Base-by-base conservation (phyloP, 1,140 invertebrate genomes). In the Polypedilum pembai region DNA sequence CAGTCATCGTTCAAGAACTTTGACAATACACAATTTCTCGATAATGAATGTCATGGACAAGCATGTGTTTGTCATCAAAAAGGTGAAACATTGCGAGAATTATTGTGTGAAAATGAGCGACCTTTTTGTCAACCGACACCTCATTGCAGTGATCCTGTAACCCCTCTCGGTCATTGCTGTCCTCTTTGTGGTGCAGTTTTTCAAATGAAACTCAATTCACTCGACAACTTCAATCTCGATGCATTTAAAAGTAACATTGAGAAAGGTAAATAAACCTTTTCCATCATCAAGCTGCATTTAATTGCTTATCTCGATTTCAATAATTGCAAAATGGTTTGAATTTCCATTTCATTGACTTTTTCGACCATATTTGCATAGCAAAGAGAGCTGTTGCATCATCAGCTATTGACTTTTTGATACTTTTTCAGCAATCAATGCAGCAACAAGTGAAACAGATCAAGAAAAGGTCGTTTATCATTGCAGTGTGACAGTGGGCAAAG, bases 61-160 rank as follows among this genome's bases (percentile, higher is more conserved):
- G 40, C 78, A 5, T 81, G 80, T 75, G 80, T 80, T 73, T 81
- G 80, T 10, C 80, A 81, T 73, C 78, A 76, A 74, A 77, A 81
- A 18, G 77, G 75, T 20, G 76, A 79, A 8, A 33, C 40, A 0
- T 76, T 80, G 3, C 18, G 77, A 8, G 78, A 79, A 40, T 77
- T 78, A 41, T 20, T 40, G 17, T 40, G 40, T n/a, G 73, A 73
- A 41, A 3, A 76, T 80, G 8, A 81, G 79, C 41, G 75, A 78
- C 15, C 79, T 80, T 73, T 78, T 80, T 1, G 40, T 74, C 73
- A 21, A 75, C 75, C 12, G 10, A 12, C 80, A 8, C 66, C 66
- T 0, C 79, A 80, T 41, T 81, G 80, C 21, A 74, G 78, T 4
- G 74, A 76, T 0, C 80, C 80, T 0, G 73, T 81, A n/a, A 77